Percentiles rank a stretch among this genome's conserved stretches.
phyloP scores from a whole-genome alignment of 2,113 vertebrate species.

The Tapirus terrestris region DNA sequence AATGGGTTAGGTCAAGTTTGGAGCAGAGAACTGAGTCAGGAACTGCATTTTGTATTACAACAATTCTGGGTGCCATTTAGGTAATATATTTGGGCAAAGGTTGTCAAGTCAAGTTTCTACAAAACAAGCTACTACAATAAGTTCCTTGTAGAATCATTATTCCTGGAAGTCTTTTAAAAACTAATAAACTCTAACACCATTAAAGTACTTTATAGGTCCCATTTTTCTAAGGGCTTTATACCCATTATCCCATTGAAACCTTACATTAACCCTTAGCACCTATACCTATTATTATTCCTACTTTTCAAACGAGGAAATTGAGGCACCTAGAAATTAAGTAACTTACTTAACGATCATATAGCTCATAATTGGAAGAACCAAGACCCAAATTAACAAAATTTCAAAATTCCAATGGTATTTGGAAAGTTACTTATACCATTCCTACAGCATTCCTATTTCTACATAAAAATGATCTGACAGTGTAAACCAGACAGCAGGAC shows the following conservation, averaged over 20 bases:
- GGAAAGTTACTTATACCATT: background rate
- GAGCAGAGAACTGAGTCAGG: background rate
- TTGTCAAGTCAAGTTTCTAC: background rate
- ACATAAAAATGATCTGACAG: background rate
- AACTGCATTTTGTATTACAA: background rate
- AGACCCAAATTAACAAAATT: slow-evolving; percentile 7
- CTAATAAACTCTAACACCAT: background rate
- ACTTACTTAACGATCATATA: background rate
- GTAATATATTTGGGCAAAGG: background rate
- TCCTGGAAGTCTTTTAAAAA: background rate
- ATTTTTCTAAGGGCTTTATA: background rate
- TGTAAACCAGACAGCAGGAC: background rate
- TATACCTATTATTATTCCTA: background rate
- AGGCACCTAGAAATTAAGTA: background rate
- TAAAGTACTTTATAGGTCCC: background rate
- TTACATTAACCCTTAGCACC: background rate
- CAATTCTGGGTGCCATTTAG: background rate
- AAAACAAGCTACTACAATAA: background rate
- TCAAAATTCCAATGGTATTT: background rate
- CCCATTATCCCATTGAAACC: background rate
- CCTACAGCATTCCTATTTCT: background rate
- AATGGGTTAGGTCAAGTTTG: background rate
- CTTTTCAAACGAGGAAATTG: background rate
- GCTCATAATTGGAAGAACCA: background rate
- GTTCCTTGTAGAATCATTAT: background rate